Base-by-base conservation (phyloP, 1,140 invertebrate genomes). In the Aethina tumida region DNA sequence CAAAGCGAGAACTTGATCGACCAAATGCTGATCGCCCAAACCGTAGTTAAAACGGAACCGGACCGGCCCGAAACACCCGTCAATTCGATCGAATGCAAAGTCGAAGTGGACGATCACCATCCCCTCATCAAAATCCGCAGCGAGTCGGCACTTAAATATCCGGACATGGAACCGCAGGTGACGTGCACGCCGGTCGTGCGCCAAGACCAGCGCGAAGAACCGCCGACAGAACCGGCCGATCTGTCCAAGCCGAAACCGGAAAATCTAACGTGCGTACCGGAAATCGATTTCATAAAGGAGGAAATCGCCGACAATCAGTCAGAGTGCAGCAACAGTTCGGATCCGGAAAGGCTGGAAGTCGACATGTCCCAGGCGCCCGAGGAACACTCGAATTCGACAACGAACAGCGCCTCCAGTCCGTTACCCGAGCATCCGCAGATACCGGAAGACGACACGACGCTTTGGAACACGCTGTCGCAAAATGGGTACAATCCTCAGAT, bases 271-370 rank as follows among this genome's bases (percentile, higher is more conserved):
- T 54, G 54, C 32, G 49, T 59, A 22, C 56, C 56, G 5, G 56
- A 61, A 46, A 49, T 57, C 8, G 50, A 49, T 30, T 52, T 49
- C 28, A 53, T 52, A 21, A 55, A 51, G 33, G 57, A 59, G 27
- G 55, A 62, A 34, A 44, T 41, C 2, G 47, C 50, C 27, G 57
- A 59, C 36, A 47, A 49, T 16, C 49, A 45, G 21, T 62, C 59
- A 3, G 48, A 58, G 29, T 70, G 56, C 43, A 71, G 68, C 12
- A 68, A 69, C 50, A 69, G 68, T 40, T 66, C 70, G 2, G 70
- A 73, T 59, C 70, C 70, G 9, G 70, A 71, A 42, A 56, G 70
- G 35, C 48, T 72, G 32, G 69, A 72, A 42, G 70, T 72, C 28
- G 69, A 63, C 42, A 63, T 63, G 60, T 63, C 60, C 4, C 57